These are phyloP conservation scores for Argyra leucocephala DNA, from an alignment of 2,888 invertebrate species.

Conservation along the genomic window DNA sequence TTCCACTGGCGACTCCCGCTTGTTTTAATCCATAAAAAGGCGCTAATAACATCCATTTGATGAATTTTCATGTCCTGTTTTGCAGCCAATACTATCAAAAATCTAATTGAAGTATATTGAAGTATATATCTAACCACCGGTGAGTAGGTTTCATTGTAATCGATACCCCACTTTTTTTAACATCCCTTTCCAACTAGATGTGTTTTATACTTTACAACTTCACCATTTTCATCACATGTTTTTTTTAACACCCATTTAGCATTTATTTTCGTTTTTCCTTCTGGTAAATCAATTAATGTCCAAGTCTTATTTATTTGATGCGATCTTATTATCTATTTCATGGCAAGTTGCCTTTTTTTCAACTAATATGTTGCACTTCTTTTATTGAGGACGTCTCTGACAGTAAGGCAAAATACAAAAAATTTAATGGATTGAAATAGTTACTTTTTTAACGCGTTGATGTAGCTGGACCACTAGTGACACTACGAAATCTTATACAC, in stretches of 20 bases:
- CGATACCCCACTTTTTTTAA: background rate
- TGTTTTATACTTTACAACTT: background rate
- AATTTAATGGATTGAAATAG: too few relatives aligned
- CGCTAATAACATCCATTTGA: constrained; percentile 25
- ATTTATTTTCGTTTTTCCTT: background rate
- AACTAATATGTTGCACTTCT: too few relatives aligned
- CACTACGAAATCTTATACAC: too few relatives aligned
- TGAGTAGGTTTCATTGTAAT: background rate
- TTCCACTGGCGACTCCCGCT: constrained; percentile 9
- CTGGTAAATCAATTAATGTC: background rate
- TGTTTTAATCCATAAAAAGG: constrained; percentile 22
- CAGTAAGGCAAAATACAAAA: too few relatives aligned
- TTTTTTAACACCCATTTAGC: background rate
- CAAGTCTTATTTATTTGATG: too few relatives aligned
- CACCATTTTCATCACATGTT: background rate
- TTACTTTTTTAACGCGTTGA: too few relatives aligned
- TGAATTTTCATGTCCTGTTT: constrained; percentile 21
- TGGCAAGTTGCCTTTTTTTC: too few relatives aligned
- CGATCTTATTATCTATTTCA: too few relatives aligned
- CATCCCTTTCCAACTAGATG: background rate
- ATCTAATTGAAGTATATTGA: too few relatives aligned
- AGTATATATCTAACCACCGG: too few relatives aligned
- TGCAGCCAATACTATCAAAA: constrained; percentile 18
- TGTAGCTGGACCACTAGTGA: too few relatives aligned
- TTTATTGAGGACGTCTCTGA: too few relatives aligned